Evolutionary conservation across 2,797 vertebrate genomes (phyloP).

Genomic region (Manis javanica): DNA sequence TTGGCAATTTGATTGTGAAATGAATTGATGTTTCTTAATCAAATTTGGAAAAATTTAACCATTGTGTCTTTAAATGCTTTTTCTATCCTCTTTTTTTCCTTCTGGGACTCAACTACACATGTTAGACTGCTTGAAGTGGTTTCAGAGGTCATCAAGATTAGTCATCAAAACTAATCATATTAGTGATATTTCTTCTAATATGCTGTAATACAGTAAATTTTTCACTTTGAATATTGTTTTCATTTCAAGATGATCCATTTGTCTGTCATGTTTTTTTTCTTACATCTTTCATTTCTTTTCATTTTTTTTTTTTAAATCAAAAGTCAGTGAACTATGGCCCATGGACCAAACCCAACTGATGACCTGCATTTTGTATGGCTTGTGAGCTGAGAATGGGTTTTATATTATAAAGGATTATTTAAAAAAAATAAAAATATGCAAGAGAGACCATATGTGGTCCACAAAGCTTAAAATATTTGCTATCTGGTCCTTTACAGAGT

Average conservation of each 20-base stretch:
- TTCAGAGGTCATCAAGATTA: neutral
- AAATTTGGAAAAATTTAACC: neutral
- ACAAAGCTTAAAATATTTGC: neutral
- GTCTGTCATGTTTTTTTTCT: neutral
- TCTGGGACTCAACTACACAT: neutral
- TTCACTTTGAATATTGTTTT: neutral
- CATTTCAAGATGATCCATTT: neutral
- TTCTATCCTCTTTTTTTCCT: neutral
- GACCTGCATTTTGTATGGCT: neutral
- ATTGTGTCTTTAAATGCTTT: neutral
- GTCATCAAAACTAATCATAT: neutral
- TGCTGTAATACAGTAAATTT: neutral
- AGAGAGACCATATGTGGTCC: neutral
- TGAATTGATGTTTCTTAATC: neutral
- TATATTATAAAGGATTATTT: neutral
- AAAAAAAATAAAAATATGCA: neutral
- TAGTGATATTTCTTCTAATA: neutral
- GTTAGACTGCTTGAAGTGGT: neutral
- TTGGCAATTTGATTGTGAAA: neutral
- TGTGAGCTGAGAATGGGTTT: neutral
- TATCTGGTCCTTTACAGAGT: neutral
- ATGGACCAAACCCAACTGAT: neutral
- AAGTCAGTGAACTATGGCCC: neutral
- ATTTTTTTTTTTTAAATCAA: neutral
- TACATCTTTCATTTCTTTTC: neutral